Conservation (phyloP, 2,888 invertebrate genomes). For the Linnaemya vulpina region DNA sequence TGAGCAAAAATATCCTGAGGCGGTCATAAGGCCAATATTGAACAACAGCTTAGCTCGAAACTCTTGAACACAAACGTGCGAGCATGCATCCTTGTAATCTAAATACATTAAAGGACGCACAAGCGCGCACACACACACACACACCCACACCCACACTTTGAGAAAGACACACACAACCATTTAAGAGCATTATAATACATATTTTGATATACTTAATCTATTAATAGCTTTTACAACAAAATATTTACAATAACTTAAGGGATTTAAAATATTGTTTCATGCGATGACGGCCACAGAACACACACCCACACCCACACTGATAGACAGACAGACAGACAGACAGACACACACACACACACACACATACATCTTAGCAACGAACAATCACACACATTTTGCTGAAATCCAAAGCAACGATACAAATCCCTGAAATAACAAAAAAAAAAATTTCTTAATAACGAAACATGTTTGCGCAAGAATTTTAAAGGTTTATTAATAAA, state of each 20-base stretch:
- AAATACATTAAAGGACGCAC: constrained; percentile 25
- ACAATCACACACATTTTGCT: background rate
- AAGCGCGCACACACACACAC: background rate
- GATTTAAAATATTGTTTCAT: constrained; percentile 59
- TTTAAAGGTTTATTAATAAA: constrained; percentile 71
- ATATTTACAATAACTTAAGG: constrained; percentile 71
- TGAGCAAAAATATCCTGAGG: constrained; percentile 65
- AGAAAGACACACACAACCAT: background rate
- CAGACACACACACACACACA: no score
- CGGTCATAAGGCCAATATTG: constrained; percentile 71
- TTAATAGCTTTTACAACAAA: constrained; percentile 68
- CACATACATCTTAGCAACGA: no score
- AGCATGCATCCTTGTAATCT: background rate
- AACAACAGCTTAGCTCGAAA: constrained; percentile 59
- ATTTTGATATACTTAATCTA: constrained; percentile 68
- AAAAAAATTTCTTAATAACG: constrained; percentile 46
- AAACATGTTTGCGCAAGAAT: constrained; percentile 69
- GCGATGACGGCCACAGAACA: constrained; percentile 4
- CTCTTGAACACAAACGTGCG: background rate
- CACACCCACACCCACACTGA: no score
- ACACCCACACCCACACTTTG: background rate
- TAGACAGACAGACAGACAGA: no score
- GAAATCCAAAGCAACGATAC: constrained; percentile 5
- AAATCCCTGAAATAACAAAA: constrained; percentile 40
- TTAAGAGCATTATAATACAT: constrained; percentile 42